Conservation (phyloP, 1,140 invertebrate genomes). For the Pemphigus obesinymphae region DNA sequence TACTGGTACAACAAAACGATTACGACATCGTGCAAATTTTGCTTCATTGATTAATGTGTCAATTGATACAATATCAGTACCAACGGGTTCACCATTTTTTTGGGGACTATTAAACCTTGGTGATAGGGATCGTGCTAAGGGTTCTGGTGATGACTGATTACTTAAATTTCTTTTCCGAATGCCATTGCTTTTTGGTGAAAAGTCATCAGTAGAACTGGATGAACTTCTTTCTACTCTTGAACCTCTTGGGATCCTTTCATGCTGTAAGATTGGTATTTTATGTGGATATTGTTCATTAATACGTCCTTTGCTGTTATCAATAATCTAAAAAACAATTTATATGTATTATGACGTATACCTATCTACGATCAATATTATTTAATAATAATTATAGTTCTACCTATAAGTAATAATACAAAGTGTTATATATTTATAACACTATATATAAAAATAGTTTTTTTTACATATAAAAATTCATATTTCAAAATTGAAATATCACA, state of each 20-base stretch:
- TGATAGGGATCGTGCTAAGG: neutral
- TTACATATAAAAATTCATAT: no score
- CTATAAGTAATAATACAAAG: no score
- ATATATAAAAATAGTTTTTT: no score
- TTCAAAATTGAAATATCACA: no score
- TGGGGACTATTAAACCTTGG: neutral
- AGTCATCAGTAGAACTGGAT: neutral
- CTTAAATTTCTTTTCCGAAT: neutral
- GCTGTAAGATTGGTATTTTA: slow-evolving; percentile 21
- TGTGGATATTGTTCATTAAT: slow-evolving; percentile 31
- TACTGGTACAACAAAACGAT: slow-evolving; percentile 73
- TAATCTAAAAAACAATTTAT: slow-evolving; percentile 7
- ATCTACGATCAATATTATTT: no score
- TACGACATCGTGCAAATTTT: slow-evolving; percentile 62
- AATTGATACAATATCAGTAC: neutral
- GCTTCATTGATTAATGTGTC: slow-evolving; percentile 52
- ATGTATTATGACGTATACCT: no score
- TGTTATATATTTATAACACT: no score
- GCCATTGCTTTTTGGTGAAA: neutral
- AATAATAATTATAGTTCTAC: no score
- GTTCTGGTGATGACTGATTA: slow-evolving; percentile 8
- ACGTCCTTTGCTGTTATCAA: slow-evolving; percentile 25
- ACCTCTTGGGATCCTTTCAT: neutral
- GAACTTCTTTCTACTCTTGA: neutral
- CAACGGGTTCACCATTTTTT: neutral